Conservation (phyloP, 23 tunicate species). For the Halocynthia roretzi region DNA sequence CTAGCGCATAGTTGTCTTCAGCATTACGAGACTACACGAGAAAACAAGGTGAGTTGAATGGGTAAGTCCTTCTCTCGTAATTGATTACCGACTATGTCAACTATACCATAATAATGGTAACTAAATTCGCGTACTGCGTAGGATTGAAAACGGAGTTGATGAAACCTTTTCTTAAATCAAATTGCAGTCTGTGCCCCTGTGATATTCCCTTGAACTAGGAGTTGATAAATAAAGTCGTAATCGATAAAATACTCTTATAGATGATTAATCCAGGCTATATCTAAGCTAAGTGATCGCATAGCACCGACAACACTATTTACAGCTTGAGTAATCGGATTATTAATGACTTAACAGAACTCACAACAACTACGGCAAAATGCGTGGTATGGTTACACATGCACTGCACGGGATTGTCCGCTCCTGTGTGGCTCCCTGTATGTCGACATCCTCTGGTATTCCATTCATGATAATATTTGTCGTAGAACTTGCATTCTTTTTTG, state of each 20-base stretch:
- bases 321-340: background rate
- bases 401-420: conserved; percentile 14
- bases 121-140: no score
- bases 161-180: background rate
- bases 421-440: background rate
- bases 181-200: no score
- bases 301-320: no score
- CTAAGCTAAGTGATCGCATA: no score
- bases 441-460: conserved; percentile 53
- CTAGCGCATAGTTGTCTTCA: conserved; percentile 22
- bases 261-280: no score
- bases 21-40: conserved; percentile 23
- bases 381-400: conserved; percentile 62
- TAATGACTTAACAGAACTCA: background rate
- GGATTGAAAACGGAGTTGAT: no score
- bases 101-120: no score
- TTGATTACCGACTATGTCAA: no score
- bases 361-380: conserved; percentile 68
- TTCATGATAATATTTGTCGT: conserved; percentile 21
- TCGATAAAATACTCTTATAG: no score
- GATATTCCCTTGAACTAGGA: no score
- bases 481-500: conserved; percentile 37
- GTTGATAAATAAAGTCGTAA: no score
- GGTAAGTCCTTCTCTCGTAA: no score
- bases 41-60: background rate